Conservation (phyloP, 2,797 vertebrate genomes). For the Hipposideros larvatus region DNA sequence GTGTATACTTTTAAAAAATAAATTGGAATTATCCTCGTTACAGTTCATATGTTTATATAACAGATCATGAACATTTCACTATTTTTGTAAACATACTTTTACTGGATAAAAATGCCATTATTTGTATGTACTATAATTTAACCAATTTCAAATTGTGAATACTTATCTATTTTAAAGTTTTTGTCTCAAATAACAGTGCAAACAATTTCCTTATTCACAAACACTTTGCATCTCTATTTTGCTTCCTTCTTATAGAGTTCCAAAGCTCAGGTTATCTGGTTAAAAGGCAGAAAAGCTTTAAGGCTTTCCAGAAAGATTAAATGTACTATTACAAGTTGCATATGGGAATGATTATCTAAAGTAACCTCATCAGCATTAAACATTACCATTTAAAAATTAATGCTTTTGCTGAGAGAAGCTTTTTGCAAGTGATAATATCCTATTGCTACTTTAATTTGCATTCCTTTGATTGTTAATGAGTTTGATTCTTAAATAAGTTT, state of each 20-base stretch:
- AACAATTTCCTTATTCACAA: conserved; percentile 23
- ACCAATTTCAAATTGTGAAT: background rate
- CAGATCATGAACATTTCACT: background rate
- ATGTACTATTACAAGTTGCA: conserved; percentile 14
- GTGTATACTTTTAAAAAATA: conserved; percentile 11
- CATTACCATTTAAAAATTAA: conserved; percentile 72
- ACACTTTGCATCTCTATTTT: conserved; percentile 10
- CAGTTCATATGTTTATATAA: conserved; percentile 23
- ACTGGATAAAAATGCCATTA: background rate
- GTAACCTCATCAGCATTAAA: conserved; percentile 66
- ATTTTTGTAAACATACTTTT: background rate
- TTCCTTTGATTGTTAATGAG: conserved; percentile 74
- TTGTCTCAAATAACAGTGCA: conserved; percentile 13
- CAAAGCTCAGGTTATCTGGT: background rate
- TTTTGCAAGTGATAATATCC: conserved; percentile 56
- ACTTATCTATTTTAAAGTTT: background rate
- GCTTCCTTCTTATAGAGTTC: background rate
- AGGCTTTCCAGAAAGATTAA: background rate
- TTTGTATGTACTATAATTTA: background rate
- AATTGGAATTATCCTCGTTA: background rate
- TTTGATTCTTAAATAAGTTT: conserved; percentile 71
- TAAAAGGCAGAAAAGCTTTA: conserved; percentile 13
- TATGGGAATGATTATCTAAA: conserved; percentile 48
- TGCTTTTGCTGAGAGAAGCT: conserved; percentile 43
- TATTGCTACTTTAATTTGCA: conserved; percentile 68